Percentiles rank a stretch among this genome's conserved stretches.
Conservation (phyloP, 2,797 vertebrate species). For the Streptopelia turtur region DNA sequence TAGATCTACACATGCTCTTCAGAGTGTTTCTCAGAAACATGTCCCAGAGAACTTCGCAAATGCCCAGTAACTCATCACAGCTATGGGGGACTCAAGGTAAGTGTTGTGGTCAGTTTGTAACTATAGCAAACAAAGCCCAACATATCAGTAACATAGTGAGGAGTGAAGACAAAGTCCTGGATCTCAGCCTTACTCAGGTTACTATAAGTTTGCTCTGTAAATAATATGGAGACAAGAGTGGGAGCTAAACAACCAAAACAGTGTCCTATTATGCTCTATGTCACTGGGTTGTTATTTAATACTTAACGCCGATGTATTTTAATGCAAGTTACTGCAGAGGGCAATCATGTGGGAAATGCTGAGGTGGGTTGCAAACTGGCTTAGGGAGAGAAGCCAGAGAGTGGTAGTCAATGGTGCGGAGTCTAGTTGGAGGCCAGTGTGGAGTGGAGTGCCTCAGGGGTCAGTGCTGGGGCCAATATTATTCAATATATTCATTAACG, state of each 20-base stretch:
- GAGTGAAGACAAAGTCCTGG: background rate
- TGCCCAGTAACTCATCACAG: background rate
- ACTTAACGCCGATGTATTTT: background rate
- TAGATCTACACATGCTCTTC: accelerated
- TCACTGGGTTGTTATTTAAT: background rate
- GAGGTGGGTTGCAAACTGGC: no score
- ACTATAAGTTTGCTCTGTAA: background rate
- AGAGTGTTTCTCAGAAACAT: background rate
- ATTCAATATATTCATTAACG: no score
- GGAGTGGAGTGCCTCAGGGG: no score
- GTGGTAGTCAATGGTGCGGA: no score
- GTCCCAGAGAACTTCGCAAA: background rate
- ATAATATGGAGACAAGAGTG: background rate
- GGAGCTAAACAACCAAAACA: background rate
- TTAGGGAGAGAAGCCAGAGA: no score
- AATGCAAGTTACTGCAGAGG: background rate
- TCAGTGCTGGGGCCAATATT: no score
- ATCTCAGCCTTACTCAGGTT: background rate
- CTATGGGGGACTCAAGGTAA: accelerated
- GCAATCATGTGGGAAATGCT: background rate
- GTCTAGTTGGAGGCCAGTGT: no score
- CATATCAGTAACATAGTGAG: background rate
- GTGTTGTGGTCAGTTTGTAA: accelerated
- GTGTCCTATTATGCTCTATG: background rate
- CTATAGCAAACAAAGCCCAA: background rate